phyloP scores from a whole-genome alignment of 2,888 invertebrate genomes.

The Plagodis pulveraria region DNA sequence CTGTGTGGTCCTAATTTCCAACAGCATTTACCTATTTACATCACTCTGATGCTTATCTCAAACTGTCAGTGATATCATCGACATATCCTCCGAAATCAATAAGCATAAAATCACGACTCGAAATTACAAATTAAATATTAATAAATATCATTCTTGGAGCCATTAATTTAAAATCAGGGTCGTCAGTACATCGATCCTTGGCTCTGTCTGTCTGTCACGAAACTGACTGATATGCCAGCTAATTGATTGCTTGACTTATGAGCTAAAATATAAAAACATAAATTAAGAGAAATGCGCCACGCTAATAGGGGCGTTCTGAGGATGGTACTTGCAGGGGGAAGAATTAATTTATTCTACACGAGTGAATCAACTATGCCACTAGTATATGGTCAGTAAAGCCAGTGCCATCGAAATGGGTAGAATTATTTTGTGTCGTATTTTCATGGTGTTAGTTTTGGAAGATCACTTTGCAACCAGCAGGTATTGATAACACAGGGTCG shows the following conservation, averaged over 20 bases:
- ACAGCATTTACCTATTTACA: not conserved
- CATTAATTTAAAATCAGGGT: constrained; percentile 46
- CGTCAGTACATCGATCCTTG: constrained; percentile 36
- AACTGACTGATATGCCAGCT: constrained; percentile 63
- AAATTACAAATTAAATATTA: constrained; percentile 51
- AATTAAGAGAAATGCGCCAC: constrained; percentile 38
- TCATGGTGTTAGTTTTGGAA: too few relatives aligned
- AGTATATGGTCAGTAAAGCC: too few relatives aligned
- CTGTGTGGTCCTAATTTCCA: too few relatives aligned
- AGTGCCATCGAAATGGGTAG: too few relatives aligned
- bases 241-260: constrained; percentile 79
- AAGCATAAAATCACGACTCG: constrained; percentile 41
- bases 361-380: too few relatives aligned
- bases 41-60: constrained; percentile 13
- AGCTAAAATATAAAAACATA: constrained; percentile 53
- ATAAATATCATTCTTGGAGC: constrained; percentile 49
- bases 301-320: constrained; percentile 9
- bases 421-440: too few relatives aligned
- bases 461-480: too few relatives aligned
- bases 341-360: too few relatives aligned
- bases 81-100: constrained; percentile 35
- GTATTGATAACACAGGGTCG: too few relatives aligned
- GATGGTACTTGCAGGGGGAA: constrained; percentile 1
- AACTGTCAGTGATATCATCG: constrained; percentile 24
- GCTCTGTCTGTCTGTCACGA: constrained; percentile 50